These are phyloP conservation scores for Sycophila sp. DNA, from an alignment of 1,140 invertebrate genomes.

Conservation along the genomic window DNA sequence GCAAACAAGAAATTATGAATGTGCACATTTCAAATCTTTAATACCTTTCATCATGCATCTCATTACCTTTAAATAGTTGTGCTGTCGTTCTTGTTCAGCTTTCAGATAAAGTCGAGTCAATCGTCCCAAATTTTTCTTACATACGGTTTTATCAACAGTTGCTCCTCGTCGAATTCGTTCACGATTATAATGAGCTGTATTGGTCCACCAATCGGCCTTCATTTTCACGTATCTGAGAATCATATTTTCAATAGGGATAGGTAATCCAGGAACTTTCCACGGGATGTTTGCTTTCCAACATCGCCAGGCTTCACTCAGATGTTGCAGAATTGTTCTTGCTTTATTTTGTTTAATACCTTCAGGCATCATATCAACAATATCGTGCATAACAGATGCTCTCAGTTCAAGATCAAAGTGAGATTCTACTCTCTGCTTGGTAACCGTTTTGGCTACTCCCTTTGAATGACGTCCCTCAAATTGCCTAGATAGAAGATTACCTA, in stretches of 20 bases:
- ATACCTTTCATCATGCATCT: no score
- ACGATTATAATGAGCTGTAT: slow-evolving; percentile 99
- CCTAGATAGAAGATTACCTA: slow-evolving; percentile 96
- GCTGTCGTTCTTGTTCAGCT: slow-evolving; percentile 98
- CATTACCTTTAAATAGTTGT: slow-evolving; percentile 97
- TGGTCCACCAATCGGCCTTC: slow-evolving; percentile 99
- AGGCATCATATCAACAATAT: slow-evolving; percentile 99
- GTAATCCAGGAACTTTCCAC: slow-evolving; percentile 99
- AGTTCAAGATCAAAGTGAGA: slow-evolving; percentile 99
- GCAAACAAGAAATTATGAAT: slow-evolving; percentile 28
- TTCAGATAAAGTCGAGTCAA: slow-evolving; percentile 97
- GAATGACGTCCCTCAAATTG: slow-evolving; percentile 99
- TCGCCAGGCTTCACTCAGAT: slow-evolving; percentile 98
- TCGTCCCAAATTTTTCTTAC: slow-evolving; percentile 98
- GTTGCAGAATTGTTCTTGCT: slow-evolving; percentile 97
- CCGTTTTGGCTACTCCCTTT: slow-evolving; percentile 99
- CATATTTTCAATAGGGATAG: slow-evolving; percentile 99
- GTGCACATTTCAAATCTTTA: no score
- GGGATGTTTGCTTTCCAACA: slow-evolving; percentile 99
- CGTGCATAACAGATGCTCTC: slow-evolving; percentile 98
- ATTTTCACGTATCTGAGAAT: slow-evolving; percentile 99
- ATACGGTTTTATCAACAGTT: slow-evolving; percentile 99
- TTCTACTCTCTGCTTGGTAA: slow-evolving; percentile 99
- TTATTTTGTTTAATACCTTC: slow-evolving; percentile 99
- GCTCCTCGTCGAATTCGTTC: slow-evolving; percentile 93